Base-by-base conservation (phyloP, 1,140 invertebrate genomes). In the Scaptomyza graminum region DNA sequence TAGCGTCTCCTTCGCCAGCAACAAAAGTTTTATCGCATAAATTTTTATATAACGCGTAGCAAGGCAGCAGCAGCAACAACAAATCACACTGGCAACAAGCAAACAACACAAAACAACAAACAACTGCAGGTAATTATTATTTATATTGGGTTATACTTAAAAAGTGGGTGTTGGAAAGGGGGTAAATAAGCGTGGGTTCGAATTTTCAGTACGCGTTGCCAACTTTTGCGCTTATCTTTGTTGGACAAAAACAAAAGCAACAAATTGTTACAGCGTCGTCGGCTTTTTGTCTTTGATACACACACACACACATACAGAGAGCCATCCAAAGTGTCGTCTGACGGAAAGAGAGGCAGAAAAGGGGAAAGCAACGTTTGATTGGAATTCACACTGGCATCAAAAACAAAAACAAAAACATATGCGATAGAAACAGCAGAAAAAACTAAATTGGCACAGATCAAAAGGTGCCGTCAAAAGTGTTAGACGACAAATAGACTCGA, bases 191-290 rank as follows among this genome's bases (percentile, higher is more conserved):
- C 8, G 39, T 13, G 5, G 22, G 3, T 47, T 46, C 16, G 12
- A 62, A 39, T 46, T 43, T 64, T 16, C 50, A 13, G 39, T 46
- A 15, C 62, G 54, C 64, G 70, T 68, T 68, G 56, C 56, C 70
- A 73, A 73, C 70, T 73, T 68, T 68, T 68, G 55, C 51, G 56
- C 56, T 68, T 73, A 73, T 73, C 70, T 62, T 44, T 54, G 56
- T 55, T 49, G 41, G 64, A 22, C 55, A 25, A 62, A 68, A 73
- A 73, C 15, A 62, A 18, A 39, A 50, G 60, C 31, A 67, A 73
- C 70, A 74, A 69, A 63, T 63, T 74, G 69, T 74, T 69, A 74
- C 65, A 74, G 66, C 71, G 60, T 51, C 60, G 70, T 61, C 71
- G 65, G 71, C 66, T 31, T 74, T 74, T 69, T 59, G 52, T 69